Evolutionary conservation across 2,888 invertebrate species (phyloP), one percentile per base, ranked within the genome.

Genomic region (Campoplex capitator): DNA sequence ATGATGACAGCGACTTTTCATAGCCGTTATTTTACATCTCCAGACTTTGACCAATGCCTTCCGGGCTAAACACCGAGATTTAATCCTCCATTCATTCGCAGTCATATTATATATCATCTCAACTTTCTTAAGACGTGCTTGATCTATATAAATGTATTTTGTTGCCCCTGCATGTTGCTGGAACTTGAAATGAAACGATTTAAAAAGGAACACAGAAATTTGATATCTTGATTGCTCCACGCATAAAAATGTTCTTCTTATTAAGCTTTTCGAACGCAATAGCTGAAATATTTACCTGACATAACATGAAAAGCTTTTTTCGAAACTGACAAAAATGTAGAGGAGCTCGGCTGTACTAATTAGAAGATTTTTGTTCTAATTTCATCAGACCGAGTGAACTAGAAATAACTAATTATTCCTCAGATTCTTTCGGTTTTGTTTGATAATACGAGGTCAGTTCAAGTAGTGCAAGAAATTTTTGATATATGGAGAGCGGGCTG

Each of bases 391-490:
- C 2, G 16, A 71, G 32, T 13, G 48, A 0, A 51, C 32, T 32
- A 28, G 16, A 28, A 32, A 7, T 51, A 71, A 71, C 18, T n/a
- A 73, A 35, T 73, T 54, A 35, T 73, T 73, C 51, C 35, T 13
- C 18, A 28, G 35, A 71, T 71, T 51, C 35, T 51, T 51, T 28
- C 32, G 16, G 35, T 73, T 48, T 35, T 73, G n/a, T 56, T 70
- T 42, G 79, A 28, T 73, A 42, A 38, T 67, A 38, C 51, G 51
- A 38, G 32, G 38, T 74, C 67, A 28, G 9, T 38, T 23, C 38
- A 28, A 51, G 16, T 18, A 58, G 28, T 13, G 48, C 28, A 54
- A 35, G 68, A 78, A 76, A 54, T 84, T 71, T 42, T 62, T 18
- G 70, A 65, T 45, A 74, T 51, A 80, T 32, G 16, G 38, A 68